Evolutionary conservation across 2,797 vertebrate genomes (phyloP).

Genomic region (Sebastes iracundus): DNA sequence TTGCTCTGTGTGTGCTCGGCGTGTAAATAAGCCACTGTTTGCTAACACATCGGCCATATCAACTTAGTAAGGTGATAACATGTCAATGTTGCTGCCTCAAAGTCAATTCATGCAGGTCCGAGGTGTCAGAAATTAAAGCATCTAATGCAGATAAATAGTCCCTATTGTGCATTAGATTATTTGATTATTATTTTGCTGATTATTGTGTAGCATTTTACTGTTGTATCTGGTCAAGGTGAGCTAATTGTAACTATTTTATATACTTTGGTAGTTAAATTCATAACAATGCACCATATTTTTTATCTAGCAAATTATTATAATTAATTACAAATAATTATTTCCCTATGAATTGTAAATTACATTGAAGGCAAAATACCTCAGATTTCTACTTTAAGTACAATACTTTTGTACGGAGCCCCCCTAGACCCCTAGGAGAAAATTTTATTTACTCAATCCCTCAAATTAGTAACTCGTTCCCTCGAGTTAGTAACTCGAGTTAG

Average conservation of each 20-base stretch:
- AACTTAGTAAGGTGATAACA: not conserved
- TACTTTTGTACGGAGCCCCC: not conserved
- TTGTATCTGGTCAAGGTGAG: no score
- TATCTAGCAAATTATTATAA: not conserved
- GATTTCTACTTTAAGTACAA: not conserved
- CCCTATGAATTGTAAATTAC: not conserved
- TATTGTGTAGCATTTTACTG: not conserved
- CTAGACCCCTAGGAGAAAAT: accelerated
- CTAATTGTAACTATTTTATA: not conserved
- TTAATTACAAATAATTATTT: not conserved
- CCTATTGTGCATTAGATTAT: not conserved
- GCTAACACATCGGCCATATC: not conserved
- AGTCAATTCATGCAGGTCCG: not conserved
- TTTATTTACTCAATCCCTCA: no score
- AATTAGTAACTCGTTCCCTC: no score
- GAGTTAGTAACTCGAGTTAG: no score
- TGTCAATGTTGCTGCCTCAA: not conserved
- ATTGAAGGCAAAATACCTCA: no score
- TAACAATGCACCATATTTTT: not conserved
- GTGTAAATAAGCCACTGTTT: no score
- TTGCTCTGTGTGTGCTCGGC: no score
- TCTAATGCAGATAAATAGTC: not conserved
- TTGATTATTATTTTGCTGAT: not conserved
- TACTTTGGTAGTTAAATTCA: not conserved
- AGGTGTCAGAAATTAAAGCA: not conserved